Evolutionary conservation across 1,140 invertebrate species (phyloP).

Genomic region (Eciton burchellii): DNA sequence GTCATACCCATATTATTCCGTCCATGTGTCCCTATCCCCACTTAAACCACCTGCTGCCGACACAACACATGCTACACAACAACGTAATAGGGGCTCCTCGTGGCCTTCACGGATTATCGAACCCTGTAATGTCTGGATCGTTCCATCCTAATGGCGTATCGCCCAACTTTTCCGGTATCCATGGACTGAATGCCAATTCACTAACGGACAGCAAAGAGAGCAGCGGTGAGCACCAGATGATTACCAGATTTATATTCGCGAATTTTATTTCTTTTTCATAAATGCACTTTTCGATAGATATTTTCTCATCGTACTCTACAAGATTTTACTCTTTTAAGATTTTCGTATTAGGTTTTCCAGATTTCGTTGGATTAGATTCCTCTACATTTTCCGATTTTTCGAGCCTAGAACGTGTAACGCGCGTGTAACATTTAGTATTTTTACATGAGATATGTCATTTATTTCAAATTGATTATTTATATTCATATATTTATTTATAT

Average conservation of each 20-base stretch:
- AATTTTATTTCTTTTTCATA: conserved; percentile 4
- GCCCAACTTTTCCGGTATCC: conserved; percentile 63
- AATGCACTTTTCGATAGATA: background rate
- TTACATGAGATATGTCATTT: too few relatives aligned
- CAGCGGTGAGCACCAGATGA: conserved; percentile 73
- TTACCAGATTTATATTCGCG: background rate
- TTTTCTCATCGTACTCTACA: background rate
- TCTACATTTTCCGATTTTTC: too few relatives aligned
- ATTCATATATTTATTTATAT: too few relatives aligned
- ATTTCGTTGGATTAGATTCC: background rate
- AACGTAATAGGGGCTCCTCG: conserved; percentile 65
- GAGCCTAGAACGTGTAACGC: too few relatives aligned
- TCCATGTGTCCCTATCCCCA: conserved; percentile 80
- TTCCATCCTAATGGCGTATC: conserved; percentile 73
- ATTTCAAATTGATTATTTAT: too few relatives aligned
- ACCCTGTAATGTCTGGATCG: conserved; percentile 66
- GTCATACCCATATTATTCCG: conserved; percentile 71
- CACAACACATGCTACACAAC: conserved; percentile 79
- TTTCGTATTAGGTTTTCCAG: background rate
- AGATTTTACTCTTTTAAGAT: conserved; percentile 9
- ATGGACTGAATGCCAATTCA: conserved; percentile 70
- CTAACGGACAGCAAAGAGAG: conserved; percentile 77
- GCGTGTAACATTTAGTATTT: too few relatives aligned
- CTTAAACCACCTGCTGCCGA: conserved; percentile 80
- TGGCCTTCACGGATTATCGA: conserved; percentile 69